A percentile compares a stretch with the other conserved stretches of the same genome.
Conservation (phyloP, 2,113 vertebrate species). For the Oncorhynchus keta region DNA sequence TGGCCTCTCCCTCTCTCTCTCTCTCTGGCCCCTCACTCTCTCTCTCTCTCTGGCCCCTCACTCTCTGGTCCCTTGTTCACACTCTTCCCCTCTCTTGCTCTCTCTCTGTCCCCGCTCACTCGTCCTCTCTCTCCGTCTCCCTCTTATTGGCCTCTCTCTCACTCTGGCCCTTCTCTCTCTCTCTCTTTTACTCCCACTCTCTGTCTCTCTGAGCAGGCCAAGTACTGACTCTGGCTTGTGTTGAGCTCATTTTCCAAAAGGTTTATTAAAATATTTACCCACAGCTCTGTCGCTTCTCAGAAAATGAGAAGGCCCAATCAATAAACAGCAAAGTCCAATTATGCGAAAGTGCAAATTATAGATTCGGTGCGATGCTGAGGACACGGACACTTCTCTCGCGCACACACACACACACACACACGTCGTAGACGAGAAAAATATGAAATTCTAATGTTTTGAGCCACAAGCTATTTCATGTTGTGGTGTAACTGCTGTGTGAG, state of each 20-base stretch:
- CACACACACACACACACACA: constrained; percentile 43
- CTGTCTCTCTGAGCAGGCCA: constrained; percentile 11
- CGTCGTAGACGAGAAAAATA: constrained; percentile 58
- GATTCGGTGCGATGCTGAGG: constrained; percentile 66
- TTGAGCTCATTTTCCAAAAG: constrained; percentile 27
- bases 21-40: not conserved
- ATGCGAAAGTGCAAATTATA: constrained; percentile 72
- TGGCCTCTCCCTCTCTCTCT: too few relatives aligned
- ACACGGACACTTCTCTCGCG: constrained; percentile 42
- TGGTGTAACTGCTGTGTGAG: constrained; percentile 65
- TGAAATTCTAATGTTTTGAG: constrained; percentile 76
- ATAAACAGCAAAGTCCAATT: constrained; percentile 74
- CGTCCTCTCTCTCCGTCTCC: not conserved
- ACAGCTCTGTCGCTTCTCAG: constrained; percentile 61
- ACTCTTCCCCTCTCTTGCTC: not conserved
- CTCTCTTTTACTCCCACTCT: not conserved
- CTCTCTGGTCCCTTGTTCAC: not conserved
- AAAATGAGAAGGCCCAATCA: constrained; percentile 66
- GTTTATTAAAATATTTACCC: constrained; percentile 66
- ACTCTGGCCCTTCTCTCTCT: not conserved
- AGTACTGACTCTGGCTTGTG: constrained; percentile 22
- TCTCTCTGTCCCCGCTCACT: not conserved
- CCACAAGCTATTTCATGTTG: constrained; percentile 74
- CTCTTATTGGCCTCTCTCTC: not conserved
- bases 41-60: not conserved